Evolutionary conservation across 1,140 invertebrate species (phyloP), one percentile per base, ranked within the genome.

Genomic region (Mactra quadrangularis): DNA sequence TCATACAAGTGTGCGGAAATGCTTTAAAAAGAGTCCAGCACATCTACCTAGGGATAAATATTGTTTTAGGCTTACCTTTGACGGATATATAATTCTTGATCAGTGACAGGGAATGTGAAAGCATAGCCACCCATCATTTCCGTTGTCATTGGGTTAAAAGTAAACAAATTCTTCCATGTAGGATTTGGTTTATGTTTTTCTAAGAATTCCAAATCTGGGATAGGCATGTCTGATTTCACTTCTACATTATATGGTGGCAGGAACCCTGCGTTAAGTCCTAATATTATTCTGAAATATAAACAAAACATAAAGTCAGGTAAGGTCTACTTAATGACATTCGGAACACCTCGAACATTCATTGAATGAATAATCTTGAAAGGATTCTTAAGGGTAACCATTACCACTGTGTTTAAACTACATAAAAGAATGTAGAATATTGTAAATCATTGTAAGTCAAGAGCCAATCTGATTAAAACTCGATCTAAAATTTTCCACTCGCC

Each of bases 31-130:
- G n/a, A n/a, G n/a, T n/a, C n/a, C n/a, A n/a, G n/a, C n/a, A n/a
- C n/a, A n/a, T n/a, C n/a, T n/a, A n/a, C n/a, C n/a, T n/a, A n/a
- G n/a, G n/a, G n/a, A n/a, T n/a, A n/a, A n/a, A n/a, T n/a, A n/a
- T n/a, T n/a, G 19, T 6, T 55, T 9, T 15, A 38, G 45, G 60
- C 72, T 75, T 57, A 75, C 72, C 9, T 47, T 31, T 17, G 22
- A 7, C 72, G 53, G 38, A 75, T 31, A 45, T 75, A 31, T 17
- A 75, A 45, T 19, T 47, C 35, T 45, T 75, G 55, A 31, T 47
- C 60, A 7, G 53, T 57, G 3, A 17, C 25, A 0, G 72, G 72
- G 22, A 75, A 75, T 0, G 31, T 9, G 27, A 75, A 75, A 11
- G 15, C 27, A 31, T 75, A 75, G 27, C 72, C 72, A 25, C 72